phyloP scores from a whole-genome alignment of 2,888 invertebrate genomes.

The Tipula helvola region DNA sequence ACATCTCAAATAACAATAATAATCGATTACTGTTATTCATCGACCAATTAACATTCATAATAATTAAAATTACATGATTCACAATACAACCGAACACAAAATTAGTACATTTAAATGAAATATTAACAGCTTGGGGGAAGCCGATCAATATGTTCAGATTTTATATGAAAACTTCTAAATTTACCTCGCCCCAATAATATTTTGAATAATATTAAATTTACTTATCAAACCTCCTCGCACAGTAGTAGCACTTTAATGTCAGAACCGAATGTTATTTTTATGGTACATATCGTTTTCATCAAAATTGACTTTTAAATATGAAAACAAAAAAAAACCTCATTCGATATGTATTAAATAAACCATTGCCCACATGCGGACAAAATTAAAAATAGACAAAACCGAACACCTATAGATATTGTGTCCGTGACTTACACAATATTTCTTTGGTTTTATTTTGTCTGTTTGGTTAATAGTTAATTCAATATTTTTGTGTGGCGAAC shows the following conservation, averaged over 20 bases:
- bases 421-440: background rate
- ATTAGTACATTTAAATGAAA: no score
- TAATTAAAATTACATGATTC: no score
- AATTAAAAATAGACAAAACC: background rate
- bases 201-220: background rate
- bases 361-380: background rate
- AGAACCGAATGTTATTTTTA: background rate
- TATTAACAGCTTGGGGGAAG: no score
- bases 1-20: no score
- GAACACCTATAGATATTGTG: background rate
- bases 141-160: no score
- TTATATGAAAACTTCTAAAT: no score
- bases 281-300: background rate
- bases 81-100: no score
- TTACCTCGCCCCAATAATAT: no score
- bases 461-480: background rate
- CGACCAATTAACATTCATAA: no score
- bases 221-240: background rate
- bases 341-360: background rate
- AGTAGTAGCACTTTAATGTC: background rate
- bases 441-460: background rate
- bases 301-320: background rate
- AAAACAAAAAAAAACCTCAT: background rate
- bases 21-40: no score
- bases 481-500: background rate